Evolutionary conservation across 2,888 invertebrate species (phyloP).

Genomic region (Lasioglossum oenotherae): DNA sequence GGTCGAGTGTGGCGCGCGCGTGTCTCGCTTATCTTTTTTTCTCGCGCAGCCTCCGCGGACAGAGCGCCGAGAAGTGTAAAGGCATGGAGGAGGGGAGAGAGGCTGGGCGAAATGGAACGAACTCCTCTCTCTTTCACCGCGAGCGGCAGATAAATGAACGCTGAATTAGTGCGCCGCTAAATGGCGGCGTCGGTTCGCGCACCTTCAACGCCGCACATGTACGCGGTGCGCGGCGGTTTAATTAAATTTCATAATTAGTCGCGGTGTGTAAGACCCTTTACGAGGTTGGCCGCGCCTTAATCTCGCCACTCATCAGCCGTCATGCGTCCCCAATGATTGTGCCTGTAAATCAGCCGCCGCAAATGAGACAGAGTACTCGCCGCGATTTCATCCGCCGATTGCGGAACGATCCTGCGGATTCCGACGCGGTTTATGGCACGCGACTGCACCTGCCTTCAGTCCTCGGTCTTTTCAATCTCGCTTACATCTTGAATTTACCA

Average conservation of each 20-base stretch:
- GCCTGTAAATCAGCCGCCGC: constrained; percentile 23
- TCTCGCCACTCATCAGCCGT: constrained; percentile 53
- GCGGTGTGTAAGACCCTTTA: constrained; percentile 55
- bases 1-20: constrained; percentile 9
- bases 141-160: constrained; percentile 43
- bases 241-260: constrained; percentile 79
- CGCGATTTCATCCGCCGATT: background rate
- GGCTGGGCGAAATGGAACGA: constrained; percentile 7
- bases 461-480: background rate
- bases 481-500: background rate
- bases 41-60: background rate
- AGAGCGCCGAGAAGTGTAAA: constrained; percentile 14
- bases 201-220: constrained; percentile 48
- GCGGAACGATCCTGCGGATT: background rate
- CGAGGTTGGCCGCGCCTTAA: constrained; percentile 55
- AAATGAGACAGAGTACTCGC: background rate
- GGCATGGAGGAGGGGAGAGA: background rate
- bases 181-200: constrained; percentile 32
- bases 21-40: background rate
- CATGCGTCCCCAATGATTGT: constrained; percentile 48
- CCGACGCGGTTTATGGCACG: background rate
- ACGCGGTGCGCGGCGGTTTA: constrained; percentile 67
- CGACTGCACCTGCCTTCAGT: background rate
- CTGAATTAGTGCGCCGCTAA: constrained; percentile 52
- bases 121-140: constrained; percentile 6